A percentile compares a stretch with the other conserved stretches of the same genome.
These are phyloP conservation scores for Mohoua ochrocephala DNA, from an alignment of 2,113 vertebrate species.

Conservation along the genomic window DNA sequence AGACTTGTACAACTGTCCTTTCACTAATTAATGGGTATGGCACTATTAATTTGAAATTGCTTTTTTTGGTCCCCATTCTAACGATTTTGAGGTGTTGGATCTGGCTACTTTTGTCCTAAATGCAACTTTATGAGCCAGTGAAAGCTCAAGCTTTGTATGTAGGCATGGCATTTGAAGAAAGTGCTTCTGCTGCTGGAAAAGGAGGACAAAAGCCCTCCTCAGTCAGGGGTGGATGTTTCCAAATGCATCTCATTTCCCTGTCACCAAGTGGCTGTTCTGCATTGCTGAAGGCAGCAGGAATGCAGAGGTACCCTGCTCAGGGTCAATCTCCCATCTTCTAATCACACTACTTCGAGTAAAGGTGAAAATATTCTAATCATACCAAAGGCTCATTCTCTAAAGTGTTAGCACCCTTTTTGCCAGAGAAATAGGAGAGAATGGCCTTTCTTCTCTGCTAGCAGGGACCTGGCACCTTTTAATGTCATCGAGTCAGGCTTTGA, in stretches of 20 bases:
- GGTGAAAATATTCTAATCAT: not conserved
- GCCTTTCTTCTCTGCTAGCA: not conserved
- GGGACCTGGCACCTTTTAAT: not conserved
- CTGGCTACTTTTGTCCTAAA: not conserved
- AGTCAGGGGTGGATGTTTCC: not conserved
- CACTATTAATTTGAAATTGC: not conserved
- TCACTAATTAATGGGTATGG: not conserved
- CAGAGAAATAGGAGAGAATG: not conserved
- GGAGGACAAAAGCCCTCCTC: not conserved
- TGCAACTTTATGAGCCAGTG: not conserved
- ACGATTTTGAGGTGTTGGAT: not conserved
- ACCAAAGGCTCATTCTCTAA: not conserved
- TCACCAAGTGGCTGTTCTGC: not conserved
- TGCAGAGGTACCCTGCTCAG: not conserved
- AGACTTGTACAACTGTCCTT: not conserved
- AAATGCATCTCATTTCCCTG: not conserved
- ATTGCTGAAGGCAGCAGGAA: not conserved
- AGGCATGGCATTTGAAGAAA: not conserved
- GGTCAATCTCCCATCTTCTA: constrained; percentile 1
- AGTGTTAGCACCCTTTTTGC: not conserved
- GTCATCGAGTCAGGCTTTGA: not conserved
- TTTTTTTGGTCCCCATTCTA: not conserved
- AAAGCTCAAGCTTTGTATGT: not conserved
- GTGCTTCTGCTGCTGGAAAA: not conserved
- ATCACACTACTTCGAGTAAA: constrained; percentile 4